phyloP scores from a whole-genome alignment of 2,113 vertebrate genomes.

The Nematolebias whitei region DNA sequence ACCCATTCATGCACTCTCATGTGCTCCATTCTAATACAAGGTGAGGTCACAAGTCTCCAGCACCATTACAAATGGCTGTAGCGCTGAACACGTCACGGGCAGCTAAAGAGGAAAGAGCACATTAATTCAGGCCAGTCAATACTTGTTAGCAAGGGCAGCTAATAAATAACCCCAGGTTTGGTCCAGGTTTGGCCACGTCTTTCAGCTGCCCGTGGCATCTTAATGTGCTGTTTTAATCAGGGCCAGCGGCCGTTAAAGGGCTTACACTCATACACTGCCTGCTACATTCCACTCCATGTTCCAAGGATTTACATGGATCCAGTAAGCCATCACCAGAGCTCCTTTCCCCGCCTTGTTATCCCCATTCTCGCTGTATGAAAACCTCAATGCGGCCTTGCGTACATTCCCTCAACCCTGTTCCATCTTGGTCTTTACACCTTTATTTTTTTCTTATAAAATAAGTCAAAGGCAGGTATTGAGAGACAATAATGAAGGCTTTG shows the following conservation, averaged over 20 bases:
- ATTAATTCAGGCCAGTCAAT: constrained; percentile 73
- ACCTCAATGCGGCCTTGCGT: constrained; percentile 10
- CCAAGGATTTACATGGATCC: constrained; percentile 57
- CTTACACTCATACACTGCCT: constrained; percentile 51
- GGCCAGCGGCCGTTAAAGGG: constrained; percentile 53
- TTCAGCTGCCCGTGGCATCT: constrained; percentile 57
- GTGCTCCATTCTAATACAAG: constrained; percentile 1
- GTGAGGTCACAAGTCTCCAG: constrained; percentile 79
- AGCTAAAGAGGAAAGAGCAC: constrained; percentile 53
- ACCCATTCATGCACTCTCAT: background rate
- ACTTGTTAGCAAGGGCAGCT: constrained; percentile 51
- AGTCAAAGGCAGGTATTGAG: constrained; percentile 53
- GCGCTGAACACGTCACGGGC: constrained; percentile 71
- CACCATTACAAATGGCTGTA: constrained; percentile 72
- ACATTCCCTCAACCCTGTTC: constrained; percentile 27
- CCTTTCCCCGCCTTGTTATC: constrained; percentile 45
- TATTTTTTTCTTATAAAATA: constrained; percentile 60
- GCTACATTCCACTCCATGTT: constrained; percentile 49
- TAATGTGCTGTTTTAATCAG: constrained; percentile 76
- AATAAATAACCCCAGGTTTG: constrained; percentile 68
- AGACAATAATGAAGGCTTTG: constrained; percentile 66
- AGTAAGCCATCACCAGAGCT: constrained; percentile 44
- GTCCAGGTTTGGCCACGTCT: constrained; percentile 36
- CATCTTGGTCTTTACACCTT: constrained; percentile 1
- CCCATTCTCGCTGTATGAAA: constrained; percentile 38